Evolutionary conservation across 2,888 invertebrate species (phyloP).

Genomic region (Metopia argyrocephala): DNA sequence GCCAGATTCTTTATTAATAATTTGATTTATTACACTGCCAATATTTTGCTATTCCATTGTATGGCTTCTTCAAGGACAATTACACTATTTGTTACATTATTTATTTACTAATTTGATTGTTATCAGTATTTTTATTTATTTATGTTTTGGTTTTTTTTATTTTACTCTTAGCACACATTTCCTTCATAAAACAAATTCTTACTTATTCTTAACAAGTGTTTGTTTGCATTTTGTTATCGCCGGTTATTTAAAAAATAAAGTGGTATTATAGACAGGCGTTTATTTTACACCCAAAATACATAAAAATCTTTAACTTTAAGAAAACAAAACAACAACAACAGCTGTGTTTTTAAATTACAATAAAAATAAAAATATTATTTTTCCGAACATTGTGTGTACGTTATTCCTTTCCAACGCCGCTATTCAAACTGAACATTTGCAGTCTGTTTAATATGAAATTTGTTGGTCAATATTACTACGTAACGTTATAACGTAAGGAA

Average conservation of each 20-base stretch:
- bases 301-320: not conserved
- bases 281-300: not conserved
- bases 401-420: constrained; percentile 22
- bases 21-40: no score
- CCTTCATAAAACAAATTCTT: no score
- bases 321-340: not conserved
- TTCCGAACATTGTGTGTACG: constrained; percentile 1
- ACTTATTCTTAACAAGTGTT: not conserved
- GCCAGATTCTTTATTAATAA: no score
- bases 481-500: constrained; percentile 47
- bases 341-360: not conserved
- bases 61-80: no score
- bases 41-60: no score
- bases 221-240: not conserved
- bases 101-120: not conserved
- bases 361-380: not conserved
- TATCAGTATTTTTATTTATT: not conserved
- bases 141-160: no score
- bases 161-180: no score
- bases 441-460: constrained; percentile 1
- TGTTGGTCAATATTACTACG: not conserved
- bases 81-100: not conserved
- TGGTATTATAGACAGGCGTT: not conserved
- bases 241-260: not conserved
- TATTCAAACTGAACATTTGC: constrained; percentile 37